Conservation (phyloP, 2,888 invertebrate genomes). For the Deilephila elpenor region DNA sequence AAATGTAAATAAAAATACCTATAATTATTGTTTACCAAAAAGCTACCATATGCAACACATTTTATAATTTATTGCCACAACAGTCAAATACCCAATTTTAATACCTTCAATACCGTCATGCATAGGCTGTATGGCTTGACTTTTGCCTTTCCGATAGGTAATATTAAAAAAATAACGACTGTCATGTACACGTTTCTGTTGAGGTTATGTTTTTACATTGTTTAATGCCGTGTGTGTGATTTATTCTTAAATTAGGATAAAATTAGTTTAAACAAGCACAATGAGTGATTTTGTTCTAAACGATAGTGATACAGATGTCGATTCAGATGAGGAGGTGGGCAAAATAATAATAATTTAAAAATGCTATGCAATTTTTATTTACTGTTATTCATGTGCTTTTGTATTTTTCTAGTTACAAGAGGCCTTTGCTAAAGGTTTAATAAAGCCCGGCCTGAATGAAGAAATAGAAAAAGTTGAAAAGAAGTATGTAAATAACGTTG, state of each 20-base stretch:
- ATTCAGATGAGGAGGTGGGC: constrained; percentile 85
- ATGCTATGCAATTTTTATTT: neutral
- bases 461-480: constrained; percentile 85
- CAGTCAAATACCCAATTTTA: too few species aligned
- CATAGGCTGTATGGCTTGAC: too few species aligned
- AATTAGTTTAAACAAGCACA: constrained; percentile 32
- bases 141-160: too few species aligned
- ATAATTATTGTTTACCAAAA: too few species aligned
- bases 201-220: constrained; percentile 40
- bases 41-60: too few species aligned
- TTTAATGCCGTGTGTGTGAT: constrained; percentile 39
- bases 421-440: constrained; percentile 92
- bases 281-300: constrained; percentile 79
- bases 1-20: too few species aligned
- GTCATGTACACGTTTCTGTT: constrained; percentile 27
- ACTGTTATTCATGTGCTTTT: constrained; percentile 24
- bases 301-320: constrained; percentile 80
- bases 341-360: neutral
- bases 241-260: neutral
- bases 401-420: constrained; percentile 90
- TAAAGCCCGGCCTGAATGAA: constrained; percentile 94
- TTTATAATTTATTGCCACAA: too few species aligned
- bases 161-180: too few species aligned
- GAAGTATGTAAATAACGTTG: constrained; percentile 89
- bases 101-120: too few species aligned